These are phyloP conservation scores for Actenoides lindsayi DNA, from an alignment of 2,113 vertebrate genomes.

Conservation along the genomic window DNA sequence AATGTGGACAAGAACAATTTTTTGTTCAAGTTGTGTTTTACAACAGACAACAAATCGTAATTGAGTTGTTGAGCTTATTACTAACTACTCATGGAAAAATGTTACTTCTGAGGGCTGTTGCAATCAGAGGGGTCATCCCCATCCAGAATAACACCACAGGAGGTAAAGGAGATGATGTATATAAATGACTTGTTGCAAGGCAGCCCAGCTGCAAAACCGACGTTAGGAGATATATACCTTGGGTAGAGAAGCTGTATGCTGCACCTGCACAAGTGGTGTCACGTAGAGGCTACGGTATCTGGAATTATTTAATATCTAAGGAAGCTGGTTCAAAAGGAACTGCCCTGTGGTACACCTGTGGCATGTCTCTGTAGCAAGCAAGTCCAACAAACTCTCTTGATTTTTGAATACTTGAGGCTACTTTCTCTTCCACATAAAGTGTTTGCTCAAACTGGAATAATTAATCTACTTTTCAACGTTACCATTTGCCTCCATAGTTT, in stretches of 20 bases:
- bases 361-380: background rate
- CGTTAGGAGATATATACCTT: background rate
- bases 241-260: background rate
- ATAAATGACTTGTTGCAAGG: background rate
- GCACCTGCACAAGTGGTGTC: background rate
- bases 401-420: background rate
- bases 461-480: slow-evolving; percentile 10
- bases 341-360: background rate
- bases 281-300: background rate
- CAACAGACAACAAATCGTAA: background rate
- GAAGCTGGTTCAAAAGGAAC: background rate
- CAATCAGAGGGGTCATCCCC: background rate
- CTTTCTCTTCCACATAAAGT: background rate
- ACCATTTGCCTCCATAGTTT: slow-evolving; percentile 99
- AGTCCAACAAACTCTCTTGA: background rate
- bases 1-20: background rate
- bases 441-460: background rate
- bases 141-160: background rate
- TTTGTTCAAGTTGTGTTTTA: background rate
- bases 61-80: background rate
- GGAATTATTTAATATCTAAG: background rate
- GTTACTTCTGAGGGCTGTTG: background rate
- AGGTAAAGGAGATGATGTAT: background rate
- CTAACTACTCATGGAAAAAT: background rate
- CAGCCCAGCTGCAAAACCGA: background rate